Evolutionary conservation across 2,113 vertebrate genomes (phyloP).

Genomic region (Loxodonta africana): DNA sequence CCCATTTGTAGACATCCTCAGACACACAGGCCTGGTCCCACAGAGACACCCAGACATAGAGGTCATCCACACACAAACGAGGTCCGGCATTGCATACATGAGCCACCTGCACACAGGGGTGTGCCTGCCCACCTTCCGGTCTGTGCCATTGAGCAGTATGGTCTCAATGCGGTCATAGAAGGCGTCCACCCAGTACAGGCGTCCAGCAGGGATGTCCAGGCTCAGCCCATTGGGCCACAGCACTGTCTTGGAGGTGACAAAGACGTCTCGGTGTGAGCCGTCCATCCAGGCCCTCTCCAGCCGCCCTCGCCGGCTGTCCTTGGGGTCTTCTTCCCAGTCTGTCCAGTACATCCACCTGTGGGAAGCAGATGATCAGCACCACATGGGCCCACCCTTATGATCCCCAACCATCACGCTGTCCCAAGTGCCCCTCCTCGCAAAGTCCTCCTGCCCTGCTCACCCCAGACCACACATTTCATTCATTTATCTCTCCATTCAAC

Average conservation of each 20-base stretch:
- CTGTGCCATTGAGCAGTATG: slow-evolving; percentile 95
- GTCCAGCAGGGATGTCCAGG: slow-evolving; percentile 95
- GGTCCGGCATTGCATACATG: not conserved
- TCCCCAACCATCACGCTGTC: not conserved
- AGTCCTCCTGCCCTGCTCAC: not conserved
- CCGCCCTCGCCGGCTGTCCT: slow-evolving; percentile 97
- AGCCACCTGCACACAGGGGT: not conserved
- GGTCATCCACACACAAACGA: not conserved
- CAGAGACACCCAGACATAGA: not conserved
- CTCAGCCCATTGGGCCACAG: slow-evolving; percentile 98
- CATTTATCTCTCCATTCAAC: not conserved
- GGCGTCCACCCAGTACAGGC: slow-evolving; percentile 99
- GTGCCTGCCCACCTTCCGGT: slow-evolving; percentile 91
- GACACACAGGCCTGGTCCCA: not conserved
- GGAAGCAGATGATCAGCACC: slow-evolving; percentile 14
- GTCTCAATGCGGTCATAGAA: slow-evolving; percentile 98
- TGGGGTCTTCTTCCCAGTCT: slow-evolving; percentile 98
- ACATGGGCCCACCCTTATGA: not conserved
- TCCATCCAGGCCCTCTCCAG: slow-evolving; percentile 99
- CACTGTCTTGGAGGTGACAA: slow-evolving; percentile 97
- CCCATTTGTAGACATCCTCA: not conserved
- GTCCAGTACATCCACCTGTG: slow-evolving; percentile 99
- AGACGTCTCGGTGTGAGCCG: slow-evolving; percentile 94
- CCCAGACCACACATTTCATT: not conserved
- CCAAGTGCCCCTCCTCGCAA: not conserved